phyloP scores from a whole-genome alignment of 2,113 vertebrate genomes.

The Pterocles orientalis region DNA sequence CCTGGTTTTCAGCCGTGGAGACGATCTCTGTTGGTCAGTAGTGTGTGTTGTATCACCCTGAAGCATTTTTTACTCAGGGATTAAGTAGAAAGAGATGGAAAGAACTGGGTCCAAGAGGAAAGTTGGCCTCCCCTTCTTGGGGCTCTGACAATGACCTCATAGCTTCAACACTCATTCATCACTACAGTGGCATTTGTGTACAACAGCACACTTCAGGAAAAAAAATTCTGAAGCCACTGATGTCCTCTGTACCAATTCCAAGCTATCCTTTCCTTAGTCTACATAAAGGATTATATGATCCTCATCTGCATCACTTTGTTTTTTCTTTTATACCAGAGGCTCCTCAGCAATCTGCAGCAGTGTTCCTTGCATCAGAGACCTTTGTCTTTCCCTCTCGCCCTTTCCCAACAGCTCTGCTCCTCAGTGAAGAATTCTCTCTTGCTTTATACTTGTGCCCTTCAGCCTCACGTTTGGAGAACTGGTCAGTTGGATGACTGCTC shows the following conservation, averaged over 20 bases:
- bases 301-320: background rate
- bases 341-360: background rate
- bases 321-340: background rate
- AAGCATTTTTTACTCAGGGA: background rate
- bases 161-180: background rate
- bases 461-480: background rate
- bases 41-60: background rate
- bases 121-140: background rate
- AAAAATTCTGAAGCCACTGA: background rate
- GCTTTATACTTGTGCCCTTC: background rate
- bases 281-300: too few relatives aligned
- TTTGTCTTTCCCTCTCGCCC: background rate
- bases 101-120: background rate
- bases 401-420: background rate
- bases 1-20: background rate
- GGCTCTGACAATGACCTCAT: background rate
- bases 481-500: background rate
- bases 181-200: background rate
- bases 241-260: background rate
- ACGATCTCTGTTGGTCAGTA: background rate
- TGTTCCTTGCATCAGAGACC: background rate
- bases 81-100: background rate
- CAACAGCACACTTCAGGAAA: background rate
- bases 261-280: background rate
- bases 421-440: background rate